phyloP scores from a whole-genome alignment of 2,888 invertebrate species.

The Epistrophella euchroma region DNA sequence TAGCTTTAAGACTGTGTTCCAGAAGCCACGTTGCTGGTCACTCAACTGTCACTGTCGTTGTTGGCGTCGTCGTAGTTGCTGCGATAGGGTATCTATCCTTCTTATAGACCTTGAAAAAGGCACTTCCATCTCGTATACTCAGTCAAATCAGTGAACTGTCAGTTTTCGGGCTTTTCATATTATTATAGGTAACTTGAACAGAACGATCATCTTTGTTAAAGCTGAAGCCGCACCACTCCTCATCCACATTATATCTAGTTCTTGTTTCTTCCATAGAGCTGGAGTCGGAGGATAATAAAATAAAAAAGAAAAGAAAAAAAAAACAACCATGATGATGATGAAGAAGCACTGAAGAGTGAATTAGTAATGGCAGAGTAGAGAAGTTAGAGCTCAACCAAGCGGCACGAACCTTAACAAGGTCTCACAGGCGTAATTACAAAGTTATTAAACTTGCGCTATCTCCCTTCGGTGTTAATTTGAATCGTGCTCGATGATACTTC shows the following conservation, averaged over 20 bases:
- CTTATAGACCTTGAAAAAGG: not conserved
- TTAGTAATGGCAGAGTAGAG: constrained; percentile 4
- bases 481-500: constrained; percentile 68
- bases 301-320: not conserved
- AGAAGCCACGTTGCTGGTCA: constrained; percentile 61
- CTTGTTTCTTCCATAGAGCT: not conserved
- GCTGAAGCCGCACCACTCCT: constrained; percentile 13
- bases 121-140: constrained; percentile 17
- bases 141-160: constrained; percentile 74
- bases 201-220: constrained; percentile 26
- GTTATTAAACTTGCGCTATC: constrained; percentile 66
- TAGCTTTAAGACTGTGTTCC: constrained; percentile 44
- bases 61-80: not conserved
- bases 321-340: constrained; percentile 26
- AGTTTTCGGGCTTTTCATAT: constrained; percentile 56
- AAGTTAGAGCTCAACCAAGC: constrained; percentile 57
- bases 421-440: constrained; percentile 71
- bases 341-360: constrained; percentile 49
- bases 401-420: constrained; percentile 69
- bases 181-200: constrained; percentile 6
- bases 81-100: constrained; percentile 12
- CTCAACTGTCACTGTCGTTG: constrained; percentile 48
- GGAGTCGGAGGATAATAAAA: constrained; percentile 3
- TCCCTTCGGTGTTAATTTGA: constrained; percentile 75
- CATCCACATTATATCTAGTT: not conserved